Percentiles rank a stretch among this genome's conserved stretches.
phyloP scores from a whole-genome alignment of 37 sponge, comb jelly and placozoan genomes.

The Spongilla lacustris region DNA sequence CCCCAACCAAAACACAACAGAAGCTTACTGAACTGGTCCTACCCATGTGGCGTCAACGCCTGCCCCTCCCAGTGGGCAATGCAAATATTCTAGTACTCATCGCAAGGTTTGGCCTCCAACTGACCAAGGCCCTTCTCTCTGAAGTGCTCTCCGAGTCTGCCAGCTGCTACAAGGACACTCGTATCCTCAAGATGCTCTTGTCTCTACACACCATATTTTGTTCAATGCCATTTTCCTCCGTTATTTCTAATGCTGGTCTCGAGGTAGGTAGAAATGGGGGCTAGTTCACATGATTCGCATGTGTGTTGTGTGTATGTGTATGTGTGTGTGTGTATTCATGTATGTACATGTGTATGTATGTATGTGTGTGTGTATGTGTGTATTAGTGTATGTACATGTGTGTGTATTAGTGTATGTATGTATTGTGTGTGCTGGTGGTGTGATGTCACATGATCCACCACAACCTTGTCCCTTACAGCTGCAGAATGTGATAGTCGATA shows the following conservation, averaged over 20 bases:
- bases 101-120: conserved; percentile 41
- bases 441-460: background rate
- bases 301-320: too few species aligned
- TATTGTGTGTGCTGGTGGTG: background rate
- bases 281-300: background rate
- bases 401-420: too few species aligned
- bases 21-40: conserved; percentile 56
- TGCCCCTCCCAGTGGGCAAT: conserved; percentile 37
- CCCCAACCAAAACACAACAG: conserved; percentile 14
- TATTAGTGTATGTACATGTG: too few species aligned
- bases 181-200: conserved; percentile 40
- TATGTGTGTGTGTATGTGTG: too few species aligned
- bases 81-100: conserved; percentile 35
- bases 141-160: conserved; percentile 27
- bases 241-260: conserved; percentile 39
- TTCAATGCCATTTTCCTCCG: conserved; percentile 59
- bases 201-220: conserved; percentile 66
- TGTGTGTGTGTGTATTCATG: too few species aligned
- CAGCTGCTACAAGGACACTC: conserved; percentile 51
- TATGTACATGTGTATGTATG: too few species aligned
- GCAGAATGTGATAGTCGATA: conserved; percentile 51
- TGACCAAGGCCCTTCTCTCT: conserved; percentile 25
- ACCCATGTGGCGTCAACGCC: conserved; percentile 64
- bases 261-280: conserved; percentile 26
- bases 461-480: conserved; percentile 31